A percentile compares a stretch with the other conserved stretches of the same genome.
Evolutionary conservation across 1,140 invertebrate species (phyloP).

Genomic region (Lerema accius): DNA sequence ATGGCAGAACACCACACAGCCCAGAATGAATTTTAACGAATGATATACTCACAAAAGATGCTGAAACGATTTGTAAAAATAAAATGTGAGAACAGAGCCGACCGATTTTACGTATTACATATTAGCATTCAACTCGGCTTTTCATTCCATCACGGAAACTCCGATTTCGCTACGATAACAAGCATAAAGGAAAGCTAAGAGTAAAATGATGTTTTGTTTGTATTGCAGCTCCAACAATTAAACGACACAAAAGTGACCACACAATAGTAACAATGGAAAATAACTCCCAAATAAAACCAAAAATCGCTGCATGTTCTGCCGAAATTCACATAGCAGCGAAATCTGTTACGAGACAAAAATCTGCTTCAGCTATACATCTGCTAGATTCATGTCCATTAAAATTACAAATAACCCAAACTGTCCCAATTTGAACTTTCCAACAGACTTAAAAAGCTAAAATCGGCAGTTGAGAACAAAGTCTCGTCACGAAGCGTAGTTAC

Average conservation of each 20-base stretch:
- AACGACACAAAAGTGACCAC: constrained; percentile 18
- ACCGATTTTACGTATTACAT: constrained; percentile 43
- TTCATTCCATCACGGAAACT: constrained; percentile 30
- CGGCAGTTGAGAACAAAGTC: constrained; percentile 59
- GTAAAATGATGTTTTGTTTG: constrained; percentile 19
- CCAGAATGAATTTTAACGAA: constrained; percentile 65
- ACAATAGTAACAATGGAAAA: constrained; percentile 18
- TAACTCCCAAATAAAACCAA: constrained; percentile 16
- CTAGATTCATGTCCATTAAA: constrained; percentile 52
- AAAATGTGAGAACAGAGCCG: constrained; percentile 61
- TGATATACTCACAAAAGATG: constrained; percentile 66
- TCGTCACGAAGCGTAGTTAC: constrained; percentile 58
- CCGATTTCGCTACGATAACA: constrained; percentile 28
- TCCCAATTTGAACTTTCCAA: constrained; percentile 46
- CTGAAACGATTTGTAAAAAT: constrained; percentile 74
- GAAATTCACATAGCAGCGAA: constrained; percentile 22
- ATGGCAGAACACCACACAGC: constrained; percentile 57
- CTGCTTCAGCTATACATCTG: constrained; percentile 21
- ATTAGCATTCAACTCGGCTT: constrained; percentile 40
- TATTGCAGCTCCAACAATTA: constrained; percentile 24
- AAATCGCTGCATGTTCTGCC: constrained; percentile 13
- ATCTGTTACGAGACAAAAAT: constrained; percentile 37
- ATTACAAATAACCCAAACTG: constrained; percentile 51
- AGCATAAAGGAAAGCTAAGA: constrained; percentile 8
- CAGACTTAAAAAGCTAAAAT: constrained; percentile 49